A percentile compares a stretch with the other conserved stretches of the same genome.
These are phyloP conservation scores for Hemibagrus wyckioides DNA, from an alignment of 2,113 vertebrate species.

Conservation along the genomic window DNA sequence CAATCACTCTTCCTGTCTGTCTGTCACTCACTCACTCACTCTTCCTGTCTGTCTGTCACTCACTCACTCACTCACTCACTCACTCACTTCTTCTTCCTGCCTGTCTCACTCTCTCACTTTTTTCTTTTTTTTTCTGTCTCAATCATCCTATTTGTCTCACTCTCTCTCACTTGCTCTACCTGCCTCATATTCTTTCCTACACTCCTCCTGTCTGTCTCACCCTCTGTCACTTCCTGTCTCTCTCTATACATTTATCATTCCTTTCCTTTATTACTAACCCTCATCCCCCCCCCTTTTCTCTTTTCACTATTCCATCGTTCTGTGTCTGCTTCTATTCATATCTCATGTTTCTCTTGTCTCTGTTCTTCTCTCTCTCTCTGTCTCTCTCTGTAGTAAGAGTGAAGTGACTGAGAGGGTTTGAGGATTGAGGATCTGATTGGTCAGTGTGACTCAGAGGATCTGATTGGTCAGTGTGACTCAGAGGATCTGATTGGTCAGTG, in stretches of 20 bases:
- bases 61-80: too few species aligned
- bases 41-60: not conserved
- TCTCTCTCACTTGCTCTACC: not conserved
- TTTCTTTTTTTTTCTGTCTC: not conserved
- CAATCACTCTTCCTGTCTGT: not conserved
- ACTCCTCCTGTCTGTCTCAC: not conserved
- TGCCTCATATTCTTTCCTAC: not conserved
- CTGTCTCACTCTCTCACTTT: too few species aligned
- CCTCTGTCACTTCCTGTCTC: not conserved
- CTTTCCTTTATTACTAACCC: not conserved
- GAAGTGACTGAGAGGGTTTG: not conserved
- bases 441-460: slow-evolving; percentile 2
- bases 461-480: too few species aligned
- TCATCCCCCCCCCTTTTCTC: not conserved
- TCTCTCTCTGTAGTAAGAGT: too few species aligned
- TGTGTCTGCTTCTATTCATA: not conserved
- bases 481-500: not conserved
- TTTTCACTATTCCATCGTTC: not conserved
- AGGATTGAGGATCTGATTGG: not conserved
- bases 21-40: not conserved
- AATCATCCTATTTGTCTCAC: not conserved
- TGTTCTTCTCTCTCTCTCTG: not conserved
- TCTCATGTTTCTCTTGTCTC: not conserved
- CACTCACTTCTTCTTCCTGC: not conserved
- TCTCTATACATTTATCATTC: not conserved